Base-by-base conservation (phyloP, 2,797 vertebrate genomes). In the Pelobates cultripes region DNA sequence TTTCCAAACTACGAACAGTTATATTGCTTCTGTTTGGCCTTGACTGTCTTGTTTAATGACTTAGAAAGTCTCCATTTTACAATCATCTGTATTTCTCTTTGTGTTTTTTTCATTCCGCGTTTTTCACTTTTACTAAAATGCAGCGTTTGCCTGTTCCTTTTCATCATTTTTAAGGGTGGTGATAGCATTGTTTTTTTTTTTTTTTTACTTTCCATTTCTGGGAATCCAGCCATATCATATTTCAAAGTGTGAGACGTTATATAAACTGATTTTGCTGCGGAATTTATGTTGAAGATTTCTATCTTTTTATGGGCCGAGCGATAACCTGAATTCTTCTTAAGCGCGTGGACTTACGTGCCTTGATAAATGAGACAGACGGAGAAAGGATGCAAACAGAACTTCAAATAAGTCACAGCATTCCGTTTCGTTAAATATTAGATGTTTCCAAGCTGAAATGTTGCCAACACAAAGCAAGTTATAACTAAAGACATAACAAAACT, bases 181-280 rank as follows among this genome's bases (percentile, higher is more conserved):
- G 42, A 44, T 13, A 28, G 45, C 3, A 61, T n/a, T 43, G 14
- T 40, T 43, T 51, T 51, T 2, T 51, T 51, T 51, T 47, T 10
- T 51, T 51, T 51, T 10, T 5, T 2, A 4, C 40, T 41, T 69
- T 69, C 28, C 55, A 4, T 81, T 75, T 81, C 73, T 81, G 79
- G 73, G 66, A 75, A 63, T 3, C 15, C 0, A 63, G 66, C 73
- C 79, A 70, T 64, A 28, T 47, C n/a, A 81, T 43, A 43, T 40
- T 61, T 70, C 5, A 43, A 51, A 63, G 7, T 5, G 45, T 14
- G 6, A 41, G 79, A 80, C 43, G 47, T 28, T 74, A 75, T 68
- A 51, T 51, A 51, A 51, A 74, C 43, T 15, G 78, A 44, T 45
- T 66, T 44, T 44, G 40, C 68, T 28, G 45, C 71, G 43, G 60